A percentile compares a stretch with the other conserved stretches of the same genome.
phyloP scores from a whole-genome alignment of 2,888 invertebrate genomes.

The Timema podura region DNA sequence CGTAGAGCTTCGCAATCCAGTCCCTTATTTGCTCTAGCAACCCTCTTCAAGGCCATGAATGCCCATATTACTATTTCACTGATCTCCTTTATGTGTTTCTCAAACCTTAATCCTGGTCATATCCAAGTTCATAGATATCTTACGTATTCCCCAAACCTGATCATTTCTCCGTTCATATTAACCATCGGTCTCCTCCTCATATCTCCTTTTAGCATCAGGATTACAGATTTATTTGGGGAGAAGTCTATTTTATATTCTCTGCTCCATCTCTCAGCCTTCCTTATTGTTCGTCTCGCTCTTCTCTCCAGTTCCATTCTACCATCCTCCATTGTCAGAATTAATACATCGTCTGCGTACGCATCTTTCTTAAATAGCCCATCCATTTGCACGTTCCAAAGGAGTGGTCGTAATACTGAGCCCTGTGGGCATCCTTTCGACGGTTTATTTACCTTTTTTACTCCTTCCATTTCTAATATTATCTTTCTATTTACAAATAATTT shows the following conservation, averaged over 20 bases:
- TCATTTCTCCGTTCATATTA: too few relatives aligned
- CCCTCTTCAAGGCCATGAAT: too few relatives aligned
- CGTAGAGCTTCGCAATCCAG: too few relatives aligned
- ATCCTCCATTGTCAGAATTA: not conserved
- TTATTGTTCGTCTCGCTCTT: not conserved
- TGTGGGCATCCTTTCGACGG: not conserved
- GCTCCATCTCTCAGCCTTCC: not conserved
- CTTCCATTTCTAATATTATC: not conserved
- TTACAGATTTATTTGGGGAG: not conserved
- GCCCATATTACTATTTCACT: too few relatives aligned
- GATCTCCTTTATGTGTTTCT: too few relatives aligned
- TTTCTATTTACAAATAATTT: not conserved
- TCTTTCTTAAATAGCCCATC: not conserved
- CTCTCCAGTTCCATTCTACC: not conserved
- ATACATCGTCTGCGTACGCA: not conserved
- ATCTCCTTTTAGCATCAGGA: not conserved
- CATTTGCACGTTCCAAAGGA: not conserved
- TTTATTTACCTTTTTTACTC: not conserved
- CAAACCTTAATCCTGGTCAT: too few relatives aligned
- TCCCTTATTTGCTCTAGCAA: too few relatives aligned
- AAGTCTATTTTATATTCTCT: not conserved
- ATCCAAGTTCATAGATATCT: too few relatives aligned
- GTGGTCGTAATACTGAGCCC: constrained; percentile 1
- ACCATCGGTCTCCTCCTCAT: not conserved
- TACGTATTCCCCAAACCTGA: too few relatives aligned